These are phyloP conservation scores for Melangyna quadrimaculata DNA, from an alignment of 2,888 invertebrate genomes.

Conservation along the genomic window DNA sequence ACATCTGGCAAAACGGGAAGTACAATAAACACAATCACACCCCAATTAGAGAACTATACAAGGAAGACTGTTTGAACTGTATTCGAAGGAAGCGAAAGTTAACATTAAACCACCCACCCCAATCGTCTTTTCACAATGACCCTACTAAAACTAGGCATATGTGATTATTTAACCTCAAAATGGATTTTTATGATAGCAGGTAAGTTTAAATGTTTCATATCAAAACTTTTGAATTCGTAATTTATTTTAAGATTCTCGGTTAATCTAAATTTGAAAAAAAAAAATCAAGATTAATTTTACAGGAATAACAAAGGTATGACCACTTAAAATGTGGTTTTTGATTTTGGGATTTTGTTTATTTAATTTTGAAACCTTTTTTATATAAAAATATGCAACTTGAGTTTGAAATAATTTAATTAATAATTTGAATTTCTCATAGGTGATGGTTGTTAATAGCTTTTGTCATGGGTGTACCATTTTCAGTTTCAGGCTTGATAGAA, in stretches of 20 bases:
- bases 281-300: constrained; percentile 47
- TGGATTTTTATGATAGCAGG: constrained; percentile 78
- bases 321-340: constrained; percentile 41
- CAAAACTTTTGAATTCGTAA: background rate
- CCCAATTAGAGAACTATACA: background rate
- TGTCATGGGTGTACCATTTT: background rate
- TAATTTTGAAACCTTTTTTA: constrained; percentile 22
- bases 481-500: background rate
- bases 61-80: background rate
- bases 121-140: constrained; percentile 45
- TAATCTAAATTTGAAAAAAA: constrained; percentile 18
- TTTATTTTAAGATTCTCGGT: constrained; percentile 17
- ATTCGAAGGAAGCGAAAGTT: constrained; percentile 16
- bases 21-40: constrained; percentile 1
- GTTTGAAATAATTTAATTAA: background rate
- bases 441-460: constrained; percentile 15
- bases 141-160: constrained; percentile 58
- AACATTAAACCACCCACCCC: background rate
- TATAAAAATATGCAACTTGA: background rate
- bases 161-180: constrained; percentile 72
- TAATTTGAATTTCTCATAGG: background rate
- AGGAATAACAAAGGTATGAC: constrained; percentile 61
- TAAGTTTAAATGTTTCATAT: constrained; percentile 73
- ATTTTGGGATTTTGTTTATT: constrained; percentile 29
- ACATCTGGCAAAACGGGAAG: constrained; percentile 31